Base-by-base conservation (phyloP, 37 sponge, comb jelly and placozoan genomes). In the Sycon ciliatum region DNA sequence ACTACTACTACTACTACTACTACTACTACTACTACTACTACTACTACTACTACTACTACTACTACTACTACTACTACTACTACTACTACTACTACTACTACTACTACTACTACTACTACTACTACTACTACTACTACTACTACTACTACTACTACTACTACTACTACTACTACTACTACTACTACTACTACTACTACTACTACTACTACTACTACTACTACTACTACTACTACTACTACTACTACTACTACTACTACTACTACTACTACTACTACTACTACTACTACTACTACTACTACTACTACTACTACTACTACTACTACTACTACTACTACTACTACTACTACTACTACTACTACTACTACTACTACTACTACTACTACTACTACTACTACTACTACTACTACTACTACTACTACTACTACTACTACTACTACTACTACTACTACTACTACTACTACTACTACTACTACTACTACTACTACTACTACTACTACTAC, bases 1-100 rank as follows among this genome's bases (percentile, higher is more conserved):
- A 46, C 52, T 46, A 46, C 52, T 46, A 46, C 52, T 46, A 46
- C 52, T 46, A 46, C 52, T 46, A 46, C 52, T 46, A 46, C 52
- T 46, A 46, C 52, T 46, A 46, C 52, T 46, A 46, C 52, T 46
- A 46, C 52, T 46, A 46, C 52, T 46, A 46, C 52, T 46, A 46
- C 52, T 46, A 46, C 52, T 46, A 46, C 52, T 46, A 46, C 52
- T 46, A 46, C 52, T 46, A 46, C 52, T 46, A 46, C 52, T 46
- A 46, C 52, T 46, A 46, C 52, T 46, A 46, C 52, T 46, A 46
- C 52, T 46, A 46, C 52, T 46, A 46, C 52, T 46, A 46, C 52
- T 46, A 46, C 52, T 46, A 46, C 52, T 46, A 46, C 52, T 46
- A 46, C 52, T 46, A 46, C 52, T 46, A 46, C 52, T 46, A 46